These are phyloP conservation scores for Aspidiotus destructor DNA, from an alignment of 2,888 invertebrate genomes.

Conservation along the genomic window DNA sequence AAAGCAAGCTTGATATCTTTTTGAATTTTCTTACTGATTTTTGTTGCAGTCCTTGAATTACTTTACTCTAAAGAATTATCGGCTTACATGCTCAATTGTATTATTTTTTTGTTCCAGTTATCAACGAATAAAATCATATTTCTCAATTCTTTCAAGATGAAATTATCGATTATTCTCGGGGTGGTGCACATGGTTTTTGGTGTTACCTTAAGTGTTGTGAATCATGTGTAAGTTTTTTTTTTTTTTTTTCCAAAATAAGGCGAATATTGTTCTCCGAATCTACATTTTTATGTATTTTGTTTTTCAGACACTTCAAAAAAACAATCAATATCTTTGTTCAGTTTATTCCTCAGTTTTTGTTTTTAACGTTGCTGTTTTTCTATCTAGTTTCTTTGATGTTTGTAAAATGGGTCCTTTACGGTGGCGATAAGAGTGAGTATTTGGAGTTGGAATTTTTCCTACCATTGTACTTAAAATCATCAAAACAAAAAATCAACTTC, in stretches of 20 bases:
- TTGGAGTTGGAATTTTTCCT: background rate
- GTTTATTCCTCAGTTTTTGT: constrained; percentile 61
- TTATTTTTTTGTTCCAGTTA: constrained; percentile 43
- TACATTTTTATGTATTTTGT: background rate
- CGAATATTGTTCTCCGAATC: too few species aligned
- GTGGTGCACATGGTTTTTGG: constrained; percentile 66
- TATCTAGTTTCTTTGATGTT: constrained; percentile 58
- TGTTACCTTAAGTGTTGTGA: constrained; percentile 54
- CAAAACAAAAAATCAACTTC: too few species aligned
- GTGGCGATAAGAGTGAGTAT: constrained; percentile 41
- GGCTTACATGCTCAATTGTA: too few species aligned
- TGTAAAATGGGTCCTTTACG: constrained; percentile 58
- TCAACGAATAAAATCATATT: constrained; percentile 59
- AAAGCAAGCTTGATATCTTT: too few species aligned
- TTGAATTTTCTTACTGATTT: too few species aligned
- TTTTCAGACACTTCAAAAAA: constrained; percentile 47
- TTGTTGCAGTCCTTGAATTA: too few species aligned
- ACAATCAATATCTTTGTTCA: constrained; percentile 50
- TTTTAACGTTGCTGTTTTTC: constrained; percentile 57
- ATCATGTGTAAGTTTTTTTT: constrained; percentile 43
- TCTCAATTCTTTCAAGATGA: constrained; percentile 66
- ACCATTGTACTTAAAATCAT: too few species aligned
- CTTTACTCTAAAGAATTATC: too few species aligned
- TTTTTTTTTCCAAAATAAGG: background rate
- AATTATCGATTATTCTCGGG: constrained; percentile 61